phyloP scores from a whole-genome alignment of 1,140 invertebrate genomes.

The Akabosia matsudoensis region DNA sequence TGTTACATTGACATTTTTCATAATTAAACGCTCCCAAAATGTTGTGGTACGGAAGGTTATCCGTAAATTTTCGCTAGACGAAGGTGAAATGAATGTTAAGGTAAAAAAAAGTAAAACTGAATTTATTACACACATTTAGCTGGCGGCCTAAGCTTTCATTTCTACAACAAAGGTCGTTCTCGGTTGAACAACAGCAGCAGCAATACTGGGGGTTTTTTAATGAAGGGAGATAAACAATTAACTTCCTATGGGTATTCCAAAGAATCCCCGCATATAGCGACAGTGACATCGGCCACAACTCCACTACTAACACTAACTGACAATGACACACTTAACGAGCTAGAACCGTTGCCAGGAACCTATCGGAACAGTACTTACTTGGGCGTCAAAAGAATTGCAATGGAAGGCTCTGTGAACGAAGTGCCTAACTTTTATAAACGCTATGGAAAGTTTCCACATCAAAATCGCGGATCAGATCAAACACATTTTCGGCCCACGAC shows the following conservation, averaged over 20 bases:
- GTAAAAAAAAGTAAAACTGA: background rate
- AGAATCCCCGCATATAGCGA: background rate
- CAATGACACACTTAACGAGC: background rate
- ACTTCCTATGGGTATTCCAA: background rate
- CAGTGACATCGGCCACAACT: background rate
- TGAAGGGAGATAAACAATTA: background rate
- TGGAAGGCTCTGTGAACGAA: background rate
- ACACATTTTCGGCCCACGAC: background rate
- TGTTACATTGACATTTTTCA: no score
- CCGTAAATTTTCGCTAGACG: no score
- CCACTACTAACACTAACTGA: background rate
- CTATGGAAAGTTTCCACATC: background rate
- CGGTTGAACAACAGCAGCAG: background rate
- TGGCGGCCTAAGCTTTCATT: slow-evolving; percentile 2
- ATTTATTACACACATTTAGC: background rate
- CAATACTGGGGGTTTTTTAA: background rate
- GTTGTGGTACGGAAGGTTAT: no score
- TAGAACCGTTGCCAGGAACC: background rate
- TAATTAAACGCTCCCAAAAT: no score
- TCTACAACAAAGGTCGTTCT: background rate
- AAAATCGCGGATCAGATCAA: background rate
- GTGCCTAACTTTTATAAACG: background rate
- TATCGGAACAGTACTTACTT: background rate
- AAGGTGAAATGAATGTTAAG: no score
- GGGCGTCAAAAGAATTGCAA: background rate